Evolutionary conservation across 2,888 invertebrate genomes (phyloP).

Genomic region (Formica aserva): DNA sequence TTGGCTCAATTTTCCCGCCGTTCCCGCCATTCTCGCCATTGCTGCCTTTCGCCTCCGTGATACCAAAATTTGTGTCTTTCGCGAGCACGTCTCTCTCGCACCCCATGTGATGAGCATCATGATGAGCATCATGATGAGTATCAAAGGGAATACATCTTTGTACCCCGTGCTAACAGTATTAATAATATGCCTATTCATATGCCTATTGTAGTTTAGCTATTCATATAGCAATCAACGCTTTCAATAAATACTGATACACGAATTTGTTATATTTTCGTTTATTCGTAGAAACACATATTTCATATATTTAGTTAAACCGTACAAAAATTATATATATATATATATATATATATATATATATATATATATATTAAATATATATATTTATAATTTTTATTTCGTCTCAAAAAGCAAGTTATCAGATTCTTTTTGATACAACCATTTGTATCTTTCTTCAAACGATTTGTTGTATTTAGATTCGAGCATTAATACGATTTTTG

Average conservation of each 20-base stretch:
- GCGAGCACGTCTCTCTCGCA: slow-evolving; percentile 37
- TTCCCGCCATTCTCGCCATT: slow-evolving; percentile 56
- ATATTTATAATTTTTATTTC: background rate
- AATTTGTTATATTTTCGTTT: background rate
- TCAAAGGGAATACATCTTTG: background rate
- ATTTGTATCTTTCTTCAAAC: background rate
- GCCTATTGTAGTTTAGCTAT: background rate
- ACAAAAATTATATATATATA: background rate
- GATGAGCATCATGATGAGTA: background rate
- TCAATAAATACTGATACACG: background rate
- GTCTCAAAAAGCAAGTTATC: background rate
- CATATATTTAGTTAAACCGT: background rate
- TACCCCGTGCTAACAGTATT: background rate
- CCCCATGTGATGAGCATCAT: slow-evolving; percentile 28
- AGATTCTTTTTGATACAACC: background rate
- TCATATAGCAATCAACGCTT: background rate
- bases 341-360: no score
- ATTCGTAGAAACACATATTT: background rate
- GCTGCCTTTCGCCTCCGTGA: slow-evolving; percentile 52
- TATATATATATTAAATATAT: background rate
- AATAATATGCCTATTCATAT: background rate
- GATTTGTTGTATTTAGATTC: background rate
- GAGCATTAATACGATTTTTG: background rate
- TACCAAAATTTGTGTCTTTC: slow-evolving; percentile 58
- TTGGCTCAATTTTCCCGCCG: slow-evolving; percentile 61